Evolutionary conservation across 1,140 invertebrate species (phyloP).

Genomic region (Daktulosphaira vitifoliae): DNA sequence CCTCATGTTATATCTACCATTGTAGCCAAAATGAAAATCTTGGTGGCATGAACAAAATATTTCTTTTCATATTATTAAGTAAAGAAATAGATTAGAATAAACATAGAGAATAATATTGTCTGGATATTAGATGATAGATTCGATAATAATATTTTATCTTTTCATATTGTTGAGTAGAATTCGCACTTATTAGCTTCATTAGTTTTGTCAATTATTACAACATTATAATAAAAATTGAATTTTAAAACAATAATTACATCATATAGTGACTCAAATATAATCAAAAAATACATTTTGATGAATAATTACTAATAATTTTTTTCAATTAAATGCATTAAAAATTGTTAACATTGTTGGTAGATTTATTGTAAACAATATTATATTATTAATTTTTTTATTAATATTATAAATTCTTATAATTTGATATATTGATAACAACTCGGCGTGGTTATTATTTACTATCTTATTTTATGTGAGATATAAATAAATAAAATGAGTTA

Average conservation of each 20-base stretch:
- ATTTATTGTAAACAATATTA: too few species aligned
- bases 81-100: conserved; percentile 28
- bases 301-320: conserved; percentile 11
- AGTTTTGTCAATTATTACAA: conserved; percentile 30
- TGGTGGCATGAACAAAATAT: conserved; percentile 33
- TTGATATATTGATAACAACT: conserved; percentile 29
- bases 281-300: conserved; percentile 3
- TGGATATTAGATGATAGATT: conserved; percentile 23
- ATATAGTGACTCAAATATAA: not conserved
- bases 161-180: conserved; percentile 2
- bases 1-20: conserved; percentile 30
- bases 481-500: conserved; percentile 3
- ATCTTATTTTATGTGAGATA: conserved; percentile 13
- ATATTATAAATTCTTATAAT: conserved; percentile 11
- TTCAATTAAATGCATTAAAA: too few species aligned
- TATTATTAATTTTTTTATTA: conserved; percentile 3
- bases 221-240: too few species aligned
- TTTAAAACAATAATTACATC: too few species aligned
- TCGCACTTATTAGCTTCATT: conserved; percentile 32
- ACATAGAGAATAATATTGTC: conserved; percentile 19
- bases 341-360: too few species aligned
- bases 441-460: conserved; percentile 15
- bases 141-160: conserved; percentile 9
- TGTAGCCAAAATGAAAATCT: conserved; percentile 32
- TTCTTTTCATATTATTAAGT: conserved; percentile 4